A percentile compares a stretch with the other conserved stretches of the same genome.
Evolutionary conservation across 2,888 invertebrate species (phyloP).

Genomic region (Drosophila melanosoma): DNA sequence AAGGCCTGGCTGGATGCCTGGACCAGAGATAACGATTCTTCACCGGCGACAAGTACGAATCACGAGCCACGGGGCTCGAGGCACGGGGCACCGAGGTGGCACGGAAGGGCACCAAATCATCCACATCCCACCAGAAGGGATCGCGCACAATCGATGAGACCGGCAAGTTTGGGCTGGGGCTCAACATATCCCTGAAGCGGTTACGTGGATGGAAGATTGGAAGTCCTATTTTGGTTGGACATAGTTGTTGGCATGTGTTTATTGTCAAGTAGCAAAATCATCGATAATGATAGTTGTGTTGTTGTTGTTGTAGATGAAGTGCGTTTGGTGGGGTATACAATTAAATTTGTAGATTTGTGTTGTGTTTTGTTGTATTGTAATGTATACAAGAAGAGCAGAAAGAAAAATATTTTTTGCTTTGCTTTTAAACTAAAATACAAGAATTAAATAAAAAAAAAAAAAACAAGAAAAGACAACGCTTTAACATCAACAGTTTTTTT

Average conservation of each 20-base stretch:
- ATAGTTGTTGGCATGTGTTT: constrained; percentile 50
- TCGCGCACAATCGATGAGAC: constrained; percentile 93
- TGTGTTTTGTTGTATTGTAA: constrained; percentile 68
- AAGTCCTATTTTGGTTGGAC: constrained; percentile 86
- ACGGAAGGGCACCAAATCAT: constrained; percentile 91
- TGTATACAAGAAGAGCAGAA: constrained; percentile 82
- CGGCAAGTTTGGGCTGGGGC: constrained; percentile 92
- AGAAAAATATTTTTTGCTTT: constrained; percentile 78
- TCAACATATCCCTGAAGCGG: constrained; percentile 89
- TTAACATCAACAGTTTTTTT: constrained; percentile 78
- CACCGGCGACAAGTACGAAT: constrained; percentile 95
- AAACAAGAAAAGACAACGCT: constrained; percentile 78
- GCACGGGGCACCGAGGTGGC: constrained; percentile 86
- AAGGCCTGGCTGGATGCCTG: constrained; percentile 95
- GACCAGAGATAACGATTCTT: constrained; percentile 96
- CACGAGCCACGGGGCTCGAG: constrained; percentile 90
- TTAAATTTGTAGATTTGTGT: constrained; percentile 56
- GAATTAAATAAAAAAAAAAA: constrained; percentile 70
- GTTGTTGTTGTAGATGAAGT: constrained; percentile 36
- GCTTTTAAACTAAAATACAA: constrained; percentile 82
- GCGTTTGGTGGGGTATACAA: constrained; percentile 62
- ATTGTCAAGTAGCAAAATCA: constrained; percentile 50
- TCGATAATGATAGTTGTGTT: constrained; percentile 49
- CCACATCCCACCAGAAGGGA: constrained; percentile 96
- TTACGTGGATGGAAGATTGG: constrained; percentile 90